phyloP scores from a whole-genome alignment of 2,888 invertebrate species.

The Thymelicus acteon region DNA sequence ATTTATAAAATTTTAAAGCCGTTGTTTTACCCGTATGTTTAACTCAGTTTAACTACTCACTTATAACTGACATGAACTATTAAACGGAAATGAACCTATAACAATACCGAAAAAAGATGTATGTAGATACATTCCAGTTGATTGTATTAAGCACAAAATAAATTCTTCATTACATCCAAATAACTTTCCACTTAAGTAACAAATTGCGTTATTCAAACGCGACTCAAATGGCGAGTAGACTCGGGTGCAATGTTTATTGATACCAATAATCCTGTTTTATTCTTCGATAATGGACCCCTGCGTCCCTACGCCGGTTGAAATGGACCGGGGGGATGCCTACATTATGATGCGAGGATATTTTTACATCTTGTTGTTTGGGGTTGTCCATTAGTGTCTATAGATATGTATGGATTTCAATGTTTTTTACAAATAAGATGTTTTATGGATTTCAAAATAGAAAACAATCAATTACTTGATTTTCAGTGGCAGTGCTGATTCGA shows the following conservation, averaged over 20 bases:
- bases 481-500: no score
- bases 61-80: no score
- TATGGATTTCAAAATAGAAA: no score
- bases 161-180: constrained; percentile 18
- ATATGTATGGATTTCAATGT: neutral
- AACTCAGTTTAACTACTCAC: no score
- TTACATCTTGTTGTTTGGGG: neutral
- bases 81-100: no score
- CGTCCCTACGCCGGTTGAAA: constrained; percentile 15
- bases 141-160: neutral
- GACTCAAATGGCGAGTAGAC: constrained; percentile 23
- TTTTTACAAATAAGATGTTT: neutral
- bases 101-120: no score
- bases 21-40: no score
- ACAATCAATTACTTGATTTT: no score
- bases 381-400: neutral
- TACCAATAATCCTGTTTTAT: constrained; percentile 60
- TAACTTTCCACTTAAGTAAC: constrained; percentile 16
- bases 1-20: no score
- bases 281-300: constrained; percentile 60
- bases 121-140: no score
- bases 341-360: constrained; percentile 12
- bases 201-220: constrained; percentile 19
- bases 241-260: constrained; percentile 49
- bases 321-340: constrained; percentile 32